A percentile compares a stretch with the other conserved stretches of the same genome.
Evolutionary conservation across 92 coral and sea anemone genomes (phyloP).

Genomic region (Pocillopora grandis): DNA sequence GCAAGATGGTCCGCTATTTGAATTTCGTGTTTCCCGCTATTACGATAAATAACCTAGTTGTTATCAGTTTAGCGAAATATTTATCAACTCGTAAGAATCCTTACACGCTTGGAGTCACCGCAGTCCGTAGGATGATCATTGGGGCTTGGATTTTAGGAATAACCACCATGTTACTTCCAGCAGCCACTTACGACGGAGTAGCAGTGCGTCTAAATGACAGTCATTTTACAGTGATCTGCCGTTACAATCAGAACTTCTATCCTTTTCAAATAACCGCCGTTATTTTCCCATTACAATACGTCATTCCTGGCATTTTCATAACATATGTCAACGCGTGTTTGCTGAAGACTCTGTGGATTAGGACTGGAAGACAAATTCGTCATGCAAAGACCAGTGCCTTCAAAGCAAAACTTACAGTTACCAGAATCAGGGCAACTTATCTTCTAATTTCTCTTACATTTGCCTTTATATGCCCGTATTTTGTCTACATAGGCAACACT

Average conservation of each 20-base stretch:
- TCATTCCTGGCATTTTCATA: background rate
- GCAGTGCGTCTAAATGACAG: background rate
- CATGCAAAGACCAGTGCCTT: background rate
- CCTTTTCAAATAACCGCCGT: constrained; percentile 16
- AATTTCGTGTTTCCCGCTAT: constrained; percentile 13
- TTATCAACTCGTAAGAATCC: constrained; percentile 10
- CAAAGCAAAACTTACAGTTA: background rate
- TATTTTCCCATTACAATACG: constrained; percentile 2
- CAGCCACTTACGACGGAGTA: constrained; percentile 10
- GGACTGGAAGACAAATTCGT: background rate
- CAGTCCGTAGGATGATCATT: constrained; percentile 9
- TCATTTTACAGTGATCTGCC: constrained; percentile 16
- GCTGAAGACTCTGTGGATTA: background rate
- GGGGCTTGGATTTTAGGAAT: constrained; percentile 16
- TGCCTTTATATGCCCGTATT: background rate
- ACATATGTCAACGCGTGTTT: background rate
- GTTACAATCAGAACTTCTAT: constrained; percentile 1
- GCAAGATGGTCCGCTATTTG: constrained; percentile 19
- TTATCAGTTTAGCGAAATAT: constrained; percentile 2
- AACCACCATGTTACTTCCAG: background rate
- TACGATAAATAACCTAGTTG: constrained; percentile 15
- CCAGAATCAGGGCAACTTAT: background rate
- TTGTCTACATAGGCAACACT: background rate
- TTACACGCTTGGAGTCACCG: background rate
- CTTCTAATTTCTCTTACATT: constrained; percentile 15